Conservation (phyloP, 2,888 invertebrate species). For the Perithous albicinctus region DNA sequence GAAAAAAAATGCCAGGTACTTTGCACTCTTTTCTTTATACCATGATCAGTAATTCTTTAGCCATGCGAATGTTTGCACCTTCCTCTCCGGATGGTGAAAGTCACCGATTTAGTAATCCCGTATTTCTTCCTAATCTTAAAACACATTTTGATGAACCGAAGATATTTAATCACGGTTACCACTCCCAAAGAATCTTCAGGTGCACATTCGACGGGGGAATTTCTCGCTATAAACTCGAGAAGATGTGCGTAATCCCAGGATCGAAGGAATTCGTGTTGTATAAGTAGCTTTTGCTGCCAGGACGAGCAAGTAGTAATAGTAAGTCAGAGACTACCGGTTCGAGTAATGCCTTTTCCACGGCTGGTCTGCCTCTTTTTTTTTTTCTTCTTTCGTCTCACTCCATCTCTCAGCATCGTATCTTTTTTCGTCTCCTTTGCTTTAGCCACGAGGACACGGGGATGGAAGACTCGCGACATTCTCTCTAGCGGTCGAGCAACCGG, state of each 20-base stretch:
- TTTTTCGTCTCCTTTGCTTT: slow-evolving; percentile 17
- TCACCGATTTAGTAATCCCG: neutral
- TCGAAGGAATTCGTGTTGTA: slow-evolving; percentile 52
- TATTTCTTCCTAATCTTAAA: neutral
- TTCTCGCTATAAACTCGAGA: slow-evolving; percentile 4
- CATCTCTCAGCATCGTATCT: slow-evolving; percentile 2
- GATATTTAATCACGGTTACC: neutral
- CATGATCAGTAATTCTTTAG: too few species aligned
- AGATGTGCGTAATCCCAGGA: slow-evolving; percentile 31
- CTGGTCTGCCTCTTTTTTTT: slow-evolving; percentile 18
- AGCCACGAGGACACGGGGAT: slow-evolving; percentile 7
- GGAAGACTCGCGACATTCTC: slow-evolving; percentile 38
- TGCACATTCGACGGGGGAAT: slow-evolving; percentile 14
- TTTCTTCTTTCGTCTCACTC: slow-evolving; percentile 31
- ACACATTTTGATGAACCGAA: neutral
- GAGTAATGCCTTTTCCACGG: slow-evolving; percentile 38
- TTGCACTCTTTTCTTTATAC: too few species aligned
- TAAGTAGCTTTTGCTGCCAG: slow-evolving; percentile 16
- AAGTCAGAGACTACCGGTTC: slow-evolving; percentile 57
- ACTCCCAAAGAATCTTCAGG: neutral
- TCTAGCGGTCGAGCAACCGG: slow-evolving; percentile 52
- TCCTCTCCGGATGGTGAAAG: neutral
- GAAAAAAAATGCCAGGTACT: too few species aligned
- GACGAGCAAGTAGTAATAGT: slow-evolving; percentile 18
- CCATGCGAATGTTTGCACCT: neutral